Evolutionary conservation across 2,888 invertebrate genomes (phyloP), one percentile per base, ranked within the genome.

Genomic region (Melanargia galathea): DNA sequence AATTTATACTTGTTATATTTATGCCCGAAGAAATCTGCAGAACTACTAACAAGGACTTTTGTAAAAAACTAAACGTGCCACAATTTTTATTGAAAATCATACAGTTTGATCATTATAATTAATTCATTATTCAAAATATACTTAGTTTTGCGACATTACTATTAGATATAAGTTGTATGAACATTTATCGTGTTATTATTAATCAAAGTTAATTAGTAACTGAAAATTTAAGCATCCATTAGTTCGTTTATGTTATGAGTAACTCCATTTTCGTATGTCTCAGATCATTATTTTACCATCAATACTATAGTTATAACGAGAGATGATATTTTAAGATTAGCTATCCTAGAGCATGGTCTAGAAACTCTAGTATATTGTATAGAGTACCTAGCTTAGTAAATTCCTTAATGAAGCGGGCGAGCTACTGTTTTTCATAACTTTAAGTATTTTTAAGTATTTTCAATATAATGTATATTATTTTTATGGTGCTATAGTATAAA

Each of bases 341-440:
- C 40, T 43, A 49, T 56, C 57, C 52, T 67, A 67, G 58, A 67
- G 69, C 69, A 69, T 70, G 70, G 62, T 71, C 67, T 74, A 76
- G 74, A 68, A 70, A 68, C 13, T 52, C 52, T 52, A 45, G 57
- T 45, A 30, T 16, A 11, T 57, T 33, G 13, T 48, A 67, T 83
- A 82, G 80, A 81, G 84, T 84, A 86, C 84, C 84, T 69, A 77
- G 73, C 81, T 81, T 78, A 69, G 52, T 70, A 66, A 72, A 66
- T 62, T 65, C 68, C 70, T 68, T 73, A 69, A 62, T 54, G 70
- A 76, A 74, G 87, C 87, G 87, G 87, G 87, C 87, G 87, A 85
- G 87, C 86, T 84, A 75, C 78, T 78, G 66, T 75, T 68, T 63
- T 60, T 48, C 48, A 8, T 62, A 62, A 62, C 26, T 62, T 24